phyloP scores from a whole-genome alignment of 1,140 invertebrate species.

The Metopolophium dirhodum region DNA sequence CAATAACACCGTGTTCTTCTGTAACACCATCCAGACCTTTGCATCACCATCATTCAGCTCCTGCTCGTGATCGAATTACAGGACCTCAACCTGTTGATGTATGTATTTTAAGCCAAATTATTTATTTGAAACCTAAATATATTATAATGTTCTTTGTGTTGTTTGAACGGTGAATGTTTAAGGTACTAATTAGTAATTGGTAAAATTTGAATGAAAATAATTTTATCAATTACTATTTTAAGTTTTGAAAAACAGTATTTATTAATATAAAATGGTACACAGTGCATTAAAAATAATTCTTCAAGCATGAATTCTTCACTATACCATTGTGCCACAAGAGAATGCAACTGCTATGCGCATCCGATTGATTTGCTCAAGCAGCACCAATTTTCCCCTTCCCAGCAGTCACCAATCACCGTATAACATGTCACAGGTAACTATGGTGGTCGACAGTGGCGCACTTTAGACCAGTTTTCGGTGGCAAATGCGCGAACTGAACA shows the following conservation, averaged over 20 bases:
- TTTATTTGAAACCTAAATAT: neutral
- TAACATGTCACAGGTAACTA: too few relatives aligned
- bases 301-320: neutral
- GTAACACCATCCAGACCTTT: constrained; percentile 62
- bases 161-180: neutral
- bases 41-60: constrained; percentile 63
- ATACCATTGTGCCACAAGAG: too few relatives aligned
- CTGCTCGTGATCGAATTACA: constrained; percentile 73
- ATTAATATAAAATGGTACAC: neutral
- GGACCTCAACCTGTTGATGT: constrained; percentile 90
- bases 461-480: too few relatives aligned
- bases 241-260: neutral
- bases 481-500: too few relatives aligned
- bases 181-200: neutral
- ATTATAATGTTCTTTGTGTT: neutral
- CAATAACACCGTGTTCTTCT: constrained; percentile 9
- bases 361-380: too few relatives aligned
- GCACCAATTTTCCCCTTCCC: too few relatives aligned
- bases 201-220: neutral
- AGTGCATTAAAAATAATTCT: neutral
- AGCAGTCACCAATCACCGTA: too few relatives aligned
- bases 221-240: neutral
- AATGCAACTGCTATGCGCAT: too few relatives aligned
- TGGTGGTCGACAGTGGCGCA: too few relatives aligned
- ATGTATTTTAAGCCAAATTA: constrained; percentile 63